Conservation (phyloP, 2,113 vertebrate species). For the Plecotus auritus region DNA sequence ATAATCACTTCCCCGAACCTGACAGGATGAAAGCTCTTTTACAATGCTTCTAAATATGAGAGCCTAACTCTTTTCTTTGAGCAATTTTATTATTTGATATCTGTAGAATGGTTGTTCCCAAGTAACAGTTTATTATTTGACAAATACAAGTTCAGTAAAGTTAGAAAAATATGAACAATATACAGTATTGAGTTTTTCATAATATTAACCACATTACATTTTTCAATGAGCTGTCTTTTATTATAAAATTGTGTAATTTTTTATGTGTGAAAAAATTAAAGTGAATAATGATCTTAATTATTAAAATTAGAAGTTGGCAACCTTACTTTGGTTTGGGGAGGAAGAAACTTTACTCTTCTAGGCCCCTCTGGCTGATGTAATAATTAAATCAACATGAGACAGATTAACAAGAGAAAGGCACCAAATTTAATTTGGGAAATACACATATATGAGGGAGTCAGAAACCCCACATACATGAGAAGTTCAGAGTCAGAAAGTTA, state of each 20-base stretch:
- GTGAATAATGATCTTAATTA: neutral
- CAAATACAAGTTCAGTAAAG: neutral
- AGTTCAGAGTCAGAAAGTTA: neutral
- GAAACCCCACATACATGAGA: neutral
- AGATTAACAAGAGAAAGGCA: neutral
- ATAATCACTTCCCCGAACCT: neutral
- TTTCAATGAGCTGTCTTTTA: neutral
- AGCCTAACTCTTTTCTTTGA: neutral
- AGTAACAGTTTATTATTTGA: neutral
- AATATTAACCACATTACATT: neutral
- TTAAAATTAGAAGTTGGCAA: neutral
- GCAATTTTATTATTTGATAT: neutral
- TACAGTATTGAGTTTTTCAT: neutral
- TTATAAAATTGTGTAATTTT: neutral
- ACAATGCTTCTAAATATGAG: neutral
- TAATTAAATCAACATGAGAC: neutral
- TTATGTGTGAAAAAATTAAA: neutral
- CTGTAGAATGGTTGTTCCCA: neutral
- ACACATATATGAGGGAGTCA: neutral
- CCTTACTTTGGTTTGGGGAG: neutral
- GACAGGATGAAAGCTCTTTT: neutral
- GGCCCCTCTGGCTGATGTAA: neutral
- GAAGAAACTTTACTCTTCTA: neutral
- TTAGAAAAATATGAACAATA: neutral
- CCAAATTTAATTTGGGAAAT: neutral